phyloP scores from a whole-genome alignment of 2,888 invertebrate species.

The Hyposoter didymator region DNA sequence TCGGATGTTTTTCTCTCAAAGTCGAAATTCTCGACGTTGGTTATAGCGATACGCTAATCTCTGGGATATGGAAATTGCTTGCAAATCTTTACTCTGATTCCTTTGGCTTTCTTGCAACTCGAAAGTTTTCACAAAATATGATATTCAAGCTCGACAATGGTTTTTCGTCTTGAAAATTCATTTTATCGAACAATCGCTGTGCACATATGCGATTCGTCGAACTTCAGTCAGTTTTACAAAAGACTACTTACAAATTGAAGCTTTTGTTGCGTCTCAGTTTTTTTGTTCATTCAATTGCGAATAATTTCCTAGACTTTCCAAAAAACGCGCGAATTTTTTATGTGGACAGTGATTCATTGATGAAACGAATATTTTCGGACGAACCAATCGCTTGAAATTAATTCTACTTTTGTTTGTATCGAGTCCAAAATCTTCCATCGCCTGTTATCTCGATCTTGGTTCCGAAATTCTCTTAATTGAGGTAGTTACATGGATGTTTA shows the following conservation, averaged over 20 bases:
- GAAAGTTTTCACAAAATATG: not conserved
- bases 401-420: not conserved
- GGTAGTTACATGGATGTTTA: not conserved
- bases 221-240: not conserved
- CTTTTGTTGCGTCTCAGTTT: not conserved
- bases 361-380: conserved; percentile 6
- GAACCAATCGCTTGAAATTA: not conserved
- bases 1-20: not conserved
- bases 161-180: not conserved
- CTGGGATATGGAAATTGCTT: not conserved
- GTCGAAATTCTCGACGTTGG: not conserved
- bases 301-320: not conserved
- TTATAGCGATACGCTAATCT: not conserved
- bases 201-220: not conserved
- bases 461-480: not conserved
- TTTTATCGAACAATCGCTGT: not conserved
- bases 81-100: not conserved
- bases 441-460: not conserved
- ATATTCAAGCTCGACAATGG: not conserved
- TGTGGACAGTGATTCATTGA: not conserved
- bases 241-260: not conserved
- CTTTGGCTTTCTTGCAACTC: not conserved
- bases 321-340: not conserved
- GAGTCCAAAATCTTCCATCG: not conserved
- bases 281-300: not conserved